These are phyloP conservation scores for Melanerpes formicivorus DNA, from an alignment of 2,113 vertebrate species.

Conservation along the genomic window DNA sequence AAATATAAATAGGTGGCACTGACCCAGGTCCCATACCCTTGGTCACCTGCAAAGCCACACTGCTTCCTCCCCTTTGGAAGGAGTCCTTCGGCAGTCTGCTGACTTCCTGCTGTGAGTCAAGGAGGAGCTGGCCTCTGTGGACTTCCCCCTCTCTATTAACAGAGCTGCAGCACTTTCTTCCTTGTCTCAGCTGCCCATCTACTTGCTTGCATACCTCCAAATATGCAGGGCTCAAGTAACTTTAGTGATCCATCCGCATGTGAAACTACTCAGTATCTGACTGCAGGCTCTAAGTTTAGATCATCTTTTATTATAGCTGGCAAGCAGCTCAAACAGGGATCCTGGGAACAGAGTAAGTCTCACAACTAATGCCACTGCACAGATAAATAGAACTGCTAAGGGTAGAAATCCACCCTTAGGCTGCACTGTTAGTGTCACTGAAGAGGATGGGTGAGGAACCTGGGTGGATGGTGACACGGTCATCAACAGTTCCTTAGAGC, in stretches of 20 bases:
- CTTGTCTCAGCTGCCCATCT: neutral
- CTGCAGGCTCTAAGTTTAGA: neutral
- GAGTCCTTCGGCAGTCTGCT: neutral
- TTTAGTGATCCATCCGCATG: neutral
- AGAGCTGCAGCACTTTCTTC: neutral
- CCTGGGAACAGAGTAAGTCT: neutral
- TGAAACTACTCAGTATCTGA: neutral
- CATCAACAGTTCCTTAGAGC: neutral
- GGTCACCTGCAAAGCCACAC: neutral
- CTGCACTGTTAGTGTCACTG: neutral
- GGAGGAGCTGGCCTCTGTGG: neutral
- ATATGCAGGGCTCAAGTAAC: neutral
- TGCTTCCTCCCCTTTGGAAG: neutral
- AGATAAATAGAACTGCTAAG: neutral
- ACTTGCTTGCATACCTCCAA: neutral
- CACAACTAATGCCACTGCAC: neutral
- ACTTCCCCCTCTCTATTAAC: neutral
- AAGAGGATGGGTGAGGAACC: neutral
- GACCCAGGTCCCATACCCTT: neutral
- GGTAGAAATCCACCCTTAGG: neutral
- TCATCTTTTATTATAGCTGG: neutral
- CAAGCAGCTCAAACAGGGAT: neutral
- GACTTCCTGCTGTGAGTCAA: neutral
- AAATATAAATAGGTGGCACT: neutral
- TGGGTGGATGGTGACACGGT: neutral